Evolutionary conservation across 2,113 vertebrate species (phyloP).

Genomic region (Campylomormyrus numenius): DNA sequence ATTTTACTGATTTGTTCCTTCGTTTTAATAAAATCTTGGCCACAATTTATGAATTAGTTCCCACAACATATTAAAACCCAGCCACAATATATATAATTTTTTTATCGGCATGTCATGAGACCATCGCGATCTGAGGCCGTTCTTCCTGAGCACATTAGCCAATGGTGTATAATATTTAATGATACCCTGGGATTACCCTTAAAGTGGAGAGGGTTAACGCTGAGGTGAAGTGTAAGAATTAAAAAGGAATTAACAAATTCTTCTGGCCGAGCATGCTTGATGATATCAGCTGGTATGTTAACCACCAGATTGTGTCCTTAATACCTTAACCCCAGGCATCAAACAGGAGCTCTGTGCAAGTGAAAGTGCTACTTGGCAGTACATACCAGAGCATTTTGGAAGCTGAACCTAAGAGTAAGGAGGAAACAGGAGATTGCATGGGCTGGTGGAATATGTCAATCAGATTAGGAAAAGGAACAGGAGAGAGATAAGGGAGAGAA

Average conservation of each 20-base stretch:
- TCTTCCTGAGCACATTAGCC: not conserved
- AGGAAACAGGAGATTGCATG: not conserved
- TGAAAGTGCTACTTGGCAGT: not conserved
- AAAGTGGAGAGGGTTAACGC: not conserved
- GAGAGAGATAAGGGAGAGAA: not conserved
- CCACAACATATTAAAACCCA: not conserved
- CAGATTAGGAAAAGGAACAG: not conserved
- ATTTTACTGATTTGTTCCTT: not conserved
- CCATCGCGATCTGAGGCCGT: not conserved
- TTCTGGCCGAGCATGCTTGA: not conserved
- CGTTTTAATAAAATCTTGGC: not conserved
- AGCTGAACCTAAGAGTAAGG: not conserved
- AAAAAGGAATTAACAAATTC: not conserved
- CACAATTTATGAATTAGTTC: not conserved
- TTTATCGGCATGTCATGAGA: not conserved
- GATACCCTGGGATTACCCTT: not conserved
- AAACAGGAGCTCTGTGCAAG: not conserved
- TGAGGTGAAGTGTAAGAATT: not conserved
- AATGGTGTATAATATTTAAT: not conserved
- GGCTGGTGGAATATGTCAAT: not conserved
- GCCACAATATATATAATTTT: not conserved
- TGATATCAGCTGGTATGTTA: not conserved
- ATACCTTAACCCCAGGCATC: not conserved
- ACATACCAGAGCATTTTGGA: not conserved
- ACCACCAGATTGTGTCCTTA: constrained; percentile 6